Evolutionary conservation across 1,140 invertebrate genomes (phyloP), one percentile per base, ranked within the genome.

Genomic region (Holcopasites calliopsidis): DNA sequence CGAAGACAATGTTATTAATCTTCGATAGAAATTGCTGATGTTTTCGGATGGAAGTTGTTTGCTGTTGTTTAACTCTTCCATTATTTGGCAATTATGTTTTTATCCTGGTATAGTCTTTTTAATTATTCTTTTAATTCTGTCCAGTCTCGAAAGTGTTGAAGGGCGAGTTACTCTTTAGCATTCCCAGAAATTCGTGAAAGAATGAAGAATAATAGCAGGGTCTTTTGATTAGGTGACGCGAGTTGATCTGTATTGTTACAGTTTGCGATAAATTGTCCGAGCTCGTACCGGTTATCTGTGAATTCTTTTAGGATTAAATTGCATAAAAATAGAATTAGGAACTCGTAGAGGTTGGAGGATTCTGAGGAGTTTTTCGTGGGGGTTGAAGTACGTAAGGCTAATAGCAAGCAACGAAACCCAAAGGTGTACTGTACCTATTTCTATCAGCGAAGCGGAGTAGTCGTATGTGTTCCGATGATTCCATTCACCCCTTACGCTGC

Each of bases 71-170:
- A n/a, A n/a, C n/a, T n/a, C n/a, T n/a, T n/a, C n/a, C 31, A 58
- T 58, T 58, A 58, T 58, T 23, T 58, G 55, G 11, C 33, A 58
- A 58, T 58, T 38, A 10, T 58, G 33, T 58, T 58, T 38, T 38
- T 38, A 38, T 58, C 55, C 21, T 38, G 55, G 8, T 58, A 58
- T 11, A 58, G 38, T 8, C 31, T 58, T 38, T 58, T 58, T 4
- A 38, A n/a, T 23, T 21, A 18, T 38, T 58, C 55, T 58, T 38
- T 58, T 21, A 58, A 38, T 38, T 58, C 18, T 21, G 16, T 0
- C 55, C 33, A 58, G 21, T 58, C 21, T 1, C 8, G 1, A 38
- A 58, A 58, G 10, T 21, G 18, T 21, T 58, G 55, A 10, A 58
- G 31, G 4, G 55, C 33, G 3, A 58, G n/a, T 58, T 58, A 33